These are phyloP conservation scores for Andrena chrysosceles DNA, from an alignment of 2,888 invertebrate species.

Conservation along the genomic window DNA sequence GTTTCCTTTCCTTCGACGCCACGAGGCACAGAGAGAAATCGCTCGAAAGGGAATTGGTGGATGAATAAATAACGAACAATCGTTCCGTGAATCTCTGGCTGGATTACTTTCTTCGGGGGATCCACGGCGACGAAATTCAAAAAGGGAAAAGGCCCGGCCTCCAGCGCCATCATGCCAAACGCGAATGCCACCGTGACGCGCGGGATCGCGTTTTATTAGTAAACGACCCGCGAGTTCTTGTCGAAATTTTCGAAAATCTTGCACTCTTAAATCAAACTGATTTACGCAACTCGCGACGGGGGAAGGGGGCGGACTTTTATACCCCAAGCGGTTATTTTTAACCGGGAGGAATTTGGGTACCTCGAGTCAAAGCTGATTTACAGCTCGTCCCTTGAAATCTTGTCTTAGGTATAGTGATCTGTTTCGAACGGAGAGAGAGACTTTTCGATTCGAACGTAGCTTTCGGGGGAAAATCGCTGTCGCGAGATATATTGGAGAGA, in stretches of 20 bases:
- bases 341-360: constrained; percentile 21
- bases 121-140: too few species aligned
- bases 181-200: too few species aligned
- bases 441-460: too few species aligned
- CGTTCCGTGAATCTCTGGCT: too few species aligned
- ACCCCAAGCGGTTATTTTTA: constrained; percentile 33
- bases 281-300: constrained; percentile 14
- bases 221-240: too few species aligned
- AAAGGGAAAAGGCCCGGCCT: too few species aligned
- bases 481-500: neutral
- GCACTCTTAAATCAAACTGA: constrained; percentile 13
- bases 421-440: neutral
- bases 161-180: too few species aligned
- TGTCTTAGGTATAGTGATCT: neutral
- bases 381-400: neutral
- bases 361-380: constrained; percentile 15
- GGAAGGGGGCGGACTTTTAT: neutral
- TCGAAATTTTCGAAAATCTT: constrained; percentile 17
- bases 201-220: too few species aligned
- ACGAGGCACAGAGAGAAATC: neutral
- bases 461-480: neutral
- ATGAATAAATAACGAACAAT: too few species aligned
- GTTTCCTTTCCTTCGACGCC: neutral
- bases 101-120: too few species aligned
- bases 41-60: neutral